Base-by-base conservation (phyloP, 2,113 vertebrate species). In the Pangasianodon gigas region DNA sequence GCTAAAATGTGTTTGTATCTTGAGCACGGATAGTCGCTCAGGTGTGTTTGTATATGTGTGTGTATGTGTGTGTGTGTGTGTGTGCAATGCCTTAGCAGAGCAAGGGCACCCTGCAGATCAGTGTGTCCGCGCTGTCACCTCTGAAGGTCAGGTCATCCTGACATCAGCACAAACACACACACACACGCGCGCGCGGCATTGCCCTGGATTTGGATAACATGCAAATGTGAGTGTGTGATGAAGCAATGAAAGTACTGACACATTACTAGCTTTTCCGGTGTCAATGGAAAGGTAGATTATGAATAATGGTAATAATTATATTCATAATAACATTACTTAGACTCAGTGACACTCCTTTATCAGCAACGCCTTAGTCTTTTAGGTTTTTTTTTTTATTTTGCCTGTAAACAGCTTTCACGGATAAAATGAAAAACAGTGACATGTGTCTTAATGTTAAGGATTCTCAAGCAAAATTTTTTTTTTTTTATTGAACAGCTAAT, bases 201-300 rank as follows among this genome's bases (percentile, higher is more conserved):
- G 14, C 6, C 52, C 51, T 81, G 11, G 51, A 56, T 56, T 82
- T 82, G 46, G 44, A 67, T 14, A n/a, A 32, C 44, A 83, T 41
- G 79, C 79, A 88, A 88, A 88, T 44, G 6, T 41, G 48, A 29
- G 48, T 71, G 77, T 65, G 60, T 54, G n/a, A 69, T 86, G 84
- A 87, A 91, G 90, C 86, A 65, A 77, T 71, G 80, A 90, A 56
- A 41, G 83, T 90, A 93, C 94, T 92, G 93, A 87, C 79, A 87
- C 84, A 93, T 91, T 19, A 95, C 94, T 94, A 90, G 94, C 94
- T 92, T 94, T 95, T 94, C 93, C 92, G 58, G 91, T 93, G 90
- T 92, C 91, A 74, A 88, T 44, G 21, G 41, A 89, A 62, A 65
- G 19, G 4, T 18, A 29, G 67, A 79, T 62, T 16, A 79, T 67